A percentile compares a stretch with the other conserved stretches of the same genome.
Evolutionary conservation across 2,113 vertebrate genomes (phyloP).

Genomic region (Limanda limanda): DNA sequence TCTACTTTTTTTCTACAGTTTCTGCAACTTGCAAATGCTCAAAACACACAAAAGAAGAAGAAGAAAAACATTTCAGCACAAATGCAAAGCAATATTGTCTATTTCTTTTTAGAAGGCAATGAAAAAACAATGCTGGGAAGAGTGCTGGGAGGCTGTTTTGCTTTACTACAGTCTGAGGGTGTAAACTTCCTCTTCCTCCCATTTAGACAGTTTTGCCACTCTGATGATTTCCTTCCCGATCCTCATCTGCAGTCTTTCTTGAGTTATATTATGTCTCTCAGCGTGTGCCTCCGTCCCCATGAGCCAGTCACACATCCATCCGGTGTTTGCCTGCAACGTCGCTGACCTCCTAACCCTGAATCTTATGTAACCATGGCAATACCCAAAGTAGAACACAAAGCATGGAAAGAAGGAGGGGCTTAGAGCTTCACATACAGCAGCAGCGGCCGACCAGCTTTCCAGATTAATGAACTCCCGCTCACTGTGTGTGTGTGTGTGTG

Average conservation of each 20-base stretch:
- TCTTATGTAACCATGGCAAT: conserved; percentile 80
- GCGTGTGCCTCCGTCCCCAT: conserved; percentile 20
- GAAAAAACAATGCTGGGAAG: conserved; percentile 57
- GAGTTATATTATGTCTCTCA: conserved; percentile 35
- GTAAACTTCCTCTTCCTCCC: conserved; percentile 74
- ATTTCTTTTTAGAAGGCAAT: conserved; percentile 10
- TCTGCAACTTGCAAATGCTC: not conserved
- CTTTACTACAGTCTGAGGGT: conserved; percentile 41
- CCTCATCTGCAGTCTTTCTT: conserved; percentile 38
- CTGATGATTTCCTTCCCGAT: conserved; percentile 65
- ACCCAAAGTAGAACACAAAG: conserved; percentile 76
- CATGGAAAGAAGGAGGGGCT: conserved; percentile 69
- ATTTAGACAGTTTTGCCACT: conserved; percentile 35
- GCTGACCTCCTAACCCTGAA: conserved; percentile 77
- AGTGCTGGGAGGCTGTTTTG: conserved; percentile 10
- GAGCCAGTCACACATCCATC: conserved; percentile 60
- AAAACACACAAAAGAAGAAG: conserved; percentile 4
- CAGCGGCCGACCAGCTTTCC: conserved; percentile 61
- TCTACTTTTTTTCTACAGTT: conserved; percentile 1
- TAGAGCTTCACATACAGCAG: conserved; percentile 45
- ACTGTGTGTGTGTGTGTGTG: not conserved
- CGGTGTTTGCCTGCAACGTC: conserved; percentile 55
- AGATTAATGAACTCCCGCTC: conserved; percentile 58
- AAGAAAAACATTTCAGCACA: not conserved
- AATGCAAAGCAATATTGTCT: not conserved